Evolutionary conservation across 1,140 invertebrate genomes (phyloP), one percentile per base, ranked within the genome.

Genomic region (Drosophila insularis): DNA sequence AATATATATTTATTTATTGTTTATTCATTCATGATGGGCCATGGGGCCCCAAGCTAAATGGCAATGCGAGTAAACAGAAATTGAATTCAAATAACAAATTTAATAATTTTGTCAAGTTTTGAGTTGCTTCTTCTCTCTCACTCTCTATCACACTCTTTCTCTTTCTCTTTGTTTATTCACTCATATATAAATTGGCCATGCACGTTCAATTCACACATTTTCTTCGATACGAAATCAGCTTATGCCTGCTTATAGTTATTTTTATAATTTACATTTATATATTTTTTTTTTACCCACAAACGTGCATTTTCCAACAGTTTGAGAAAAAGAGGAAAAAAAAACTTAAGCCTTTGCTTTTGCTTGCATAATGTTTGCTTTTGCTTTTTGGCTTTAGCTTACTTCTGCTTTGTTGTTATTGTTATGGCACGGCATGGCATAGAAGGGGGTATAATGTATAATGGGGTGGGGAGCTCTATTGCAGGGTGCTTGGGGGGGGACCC

Each of bases 171-270:
- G 40, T 68, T 65, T 70, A 50, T 39, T 59, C 54, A 37, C 55
- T 58, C 56, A 39, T 62, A 37, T 50, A 70, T 63, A 78, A 81
- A 85, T 86, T 86, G 81, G 68, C 63, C 60, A 66, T 53, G 70
- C 81, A 85, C 81, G 81, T 78, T 86, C 81, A 82, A 84, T 84
- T 71, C 66, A 84, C 80, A 79, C 58, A 65, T 63, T 17, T 43
- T 60, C 63, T 39, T 27, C 62, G 2, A 73, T 65, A 61, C 40
- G 2, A 32, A 37, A 73, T 66, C 71, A 55, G 65, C 53, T 54
- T 73, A 31, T 81, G 74, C 68, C 60, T 63, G 74, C 27, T 70
- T 53, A 60, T 31, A 39, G 46, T 27, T 32, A 65, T 32, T 61
- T 58, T 50, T 69, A 56, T 75, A 60, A 69, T 69, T 75, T 75